phyloP scores from a whole-genome alignment of 2,888 invertebrate genomes.

The Raillietiella orientalis region DNA sequence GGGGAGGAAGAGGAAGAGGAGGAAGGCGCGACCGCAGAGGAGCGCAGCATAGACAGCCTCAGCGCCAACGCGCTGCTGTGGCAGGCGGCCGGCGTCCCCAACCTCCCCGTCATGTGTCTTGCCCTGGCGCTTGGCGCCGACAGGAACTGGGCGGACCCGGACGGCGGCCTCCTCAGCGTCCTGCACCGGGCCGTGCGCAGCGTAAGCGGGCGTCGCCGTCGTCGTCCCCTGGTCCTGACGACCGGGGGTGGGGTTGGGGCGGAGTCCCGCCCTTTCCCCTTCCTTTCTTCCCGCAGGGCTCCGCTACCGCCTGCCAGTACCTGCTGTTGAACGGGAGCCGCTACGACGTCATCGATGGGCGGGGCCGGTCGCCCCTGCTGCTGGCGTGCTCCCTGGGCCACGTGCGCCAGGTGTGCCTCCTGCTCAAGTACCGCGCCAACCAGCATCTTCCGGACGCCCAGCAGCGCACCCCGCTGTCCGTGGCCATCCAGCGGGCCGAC shows the following conservation, averaged over 20 bases:
- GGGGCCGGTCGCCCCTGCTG: constrained; percentile 64
- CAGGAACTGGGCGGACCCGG: constrained; percentile 32
- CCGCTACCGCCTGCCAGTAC: constrained; percentile 79
- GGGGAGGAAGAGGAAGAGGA: constrained; percentile 8
- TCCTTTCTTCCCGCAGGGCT: too few relatives aligned
- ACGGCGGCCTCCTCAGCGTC: constrained; percentile 30
- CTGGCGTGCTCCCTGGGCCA: constrained; percentile 61
- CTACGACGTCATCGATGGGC: constrained; percentile 47
- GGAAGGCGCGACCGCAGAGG: not conserved
- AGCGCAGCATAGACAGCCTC: too few relatives aligned
- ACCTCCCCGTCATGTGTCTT: constrained; percentile 62
- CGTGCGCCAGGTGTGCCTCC: constrained; percentile 62
- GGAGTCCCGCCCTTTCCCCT: too few relatives aligned
- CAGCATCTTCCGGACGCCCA: constrained; percentile 42
- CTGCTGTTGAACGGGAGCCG: constrained; percentile 67
- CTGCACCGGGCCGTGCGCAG: constrained; percentile 57
- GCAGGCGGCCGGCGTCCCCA: constrained; percentile 58
- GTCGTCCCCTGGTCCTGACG: not conserved
- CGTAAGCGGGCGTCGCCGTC: constrained; percentile 18
- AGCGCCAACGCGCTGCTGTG: constrained; percentile 35
- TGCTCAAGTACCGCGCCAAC: constrained; percentile 64
- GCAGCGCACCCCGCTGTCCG: constrained; percentile 46
- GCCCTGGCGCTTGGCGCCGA: constrained; percentile 57
- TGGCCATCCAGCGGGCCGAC: constrained; percentile 59
- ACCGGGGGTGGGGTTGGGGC: too few relatives aligned